Base-by-base conservation (phyloP, 2,113 vertebrate species). In the Lophochroa leadbeateri region DNA sequence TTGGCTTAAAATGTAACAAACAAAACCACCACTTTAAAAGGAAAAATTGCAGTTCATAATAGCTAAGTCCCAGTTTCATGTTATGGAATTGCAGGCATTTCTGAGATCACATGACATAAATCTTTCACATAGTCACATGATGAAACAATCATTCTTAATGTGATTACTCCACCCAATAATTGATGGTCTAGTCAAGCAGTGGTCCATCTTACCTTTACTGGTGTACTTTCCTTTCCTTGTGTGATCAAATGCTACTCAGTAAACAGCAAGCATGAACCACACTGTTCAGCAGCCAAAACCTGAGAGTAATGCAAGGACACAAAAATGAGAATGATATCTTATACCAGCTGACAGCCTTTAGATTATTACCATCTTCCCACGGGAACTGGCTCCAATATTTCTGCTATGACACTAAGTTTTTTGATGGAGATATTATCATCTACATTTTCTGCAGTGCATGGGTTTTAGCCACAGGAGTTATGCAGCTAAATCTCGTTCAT, bases 381-480 rank as follows among this genome's bases (percentile, higher is more conserved):
- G n/a, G 65, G 72, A 37, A 84, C 39, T 50, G 28, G 14, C 15
- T 92, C 60, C 50, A 74, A 16, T 86, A 94, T 81, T 95, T 95
- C 83, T 89, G 72, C 72, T 55, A 63, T 12, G 16, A 55, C 60
- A 60, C 43, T 21, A 46, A 43, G 20, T 10, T 58, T 88, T 94
- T 39, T 86, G 86, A 58, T 25, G 39, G 55, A n/a, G 33, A n/a
- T 83, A 82, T 68, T 79, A 89, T 41, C 52, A 68, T 41, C 41
- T 21, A 53, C 60, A 55, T 93, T 92, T 88, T 35, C 72, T 83
- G 15, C 55, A 43, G 35, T 75, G 50, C 65, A 57, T 61, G 20
- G 52, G 77, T 88, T 84, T 92, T 86, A 95, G 72, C 76, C 88
- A 91, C 21, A 84, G 77, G 69, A 84, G 52, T 81, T 90, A 55